Percentiles rank a stretch among this genome's conserved stretches.
phyloP scores from a whole-genome alignment of 2,113 vertebrate genomes.

The Brachirus orientalis region DNA sequence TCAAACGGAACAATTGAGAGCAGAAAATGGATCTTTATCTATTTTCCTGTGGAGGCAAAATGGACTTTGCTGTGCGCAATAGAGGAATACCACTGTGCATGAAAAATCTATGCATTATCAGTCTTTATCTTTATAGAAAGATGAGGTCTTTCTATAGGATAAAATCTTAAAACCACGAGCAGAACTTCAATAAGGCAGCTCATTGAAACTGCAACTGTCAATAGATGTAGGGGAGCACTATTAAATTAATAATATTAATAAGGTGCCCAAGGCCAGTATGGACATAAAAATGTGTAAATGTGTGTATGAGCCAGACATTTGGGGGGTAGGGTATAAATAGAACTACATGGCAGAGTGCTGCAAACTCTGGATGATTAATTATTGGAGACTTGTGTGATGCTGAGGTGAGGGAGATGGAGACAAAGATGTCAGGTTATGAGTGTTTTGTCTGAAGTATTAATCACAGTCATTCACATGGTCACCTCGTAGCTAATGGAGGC shows the following conservation, averaged over 20 bases:
- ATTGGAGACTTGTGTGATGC: constrained; percentile 60
- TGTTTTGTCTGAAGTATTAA: constrained; percentile 74
- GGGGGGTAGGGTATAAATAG: constrained; percentile 57
- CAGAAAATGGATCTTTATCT: constrained; percentile 25
- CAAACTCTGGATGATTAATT: constrained; percentile 72
- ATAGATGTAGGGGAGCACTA: constrained; percentile 56
- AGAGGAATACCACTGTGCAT: constrained; percentile 13
- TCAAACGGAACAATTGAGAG: constrained; percentile 25
- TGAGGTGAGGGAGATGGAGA: constrained; percentile 45
- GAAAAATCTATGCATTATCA: constrained; percentile 19
- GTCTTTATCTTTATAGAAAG: no score
- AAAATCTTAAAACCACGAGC: constrained; percentile 11
- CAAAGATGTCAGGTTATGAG: constrained; percentile 42
- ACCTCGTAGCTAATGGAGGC: constrained; percentile 64
- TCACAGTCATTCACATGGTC: constrained; percentile 64
- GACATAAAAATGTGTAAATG: constrained; percentile 35
- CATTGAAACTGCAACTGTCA: constrained; percentile 54
- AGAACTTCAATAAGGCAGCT: constrained; percentile 38
- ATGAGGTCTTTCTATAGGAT: constrained; percentile 23
- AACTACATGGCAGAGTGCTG: constrained; percentile 51
- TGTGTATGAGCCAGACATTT: constrained; percentile 27
- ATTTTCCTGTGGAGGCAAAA: not conserved
- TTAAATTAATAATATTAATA: constrained; percentile 71
- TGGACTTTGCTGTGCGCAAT: constrained; percentile 27
- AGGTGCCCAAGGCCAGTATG: constrained; percentile 56